Percentiles rank a stretch among this genome's conserved stretches.
Conservation (phyloP, 1,140 invertebrate genomes). For the Papilio helenus region DNA sequence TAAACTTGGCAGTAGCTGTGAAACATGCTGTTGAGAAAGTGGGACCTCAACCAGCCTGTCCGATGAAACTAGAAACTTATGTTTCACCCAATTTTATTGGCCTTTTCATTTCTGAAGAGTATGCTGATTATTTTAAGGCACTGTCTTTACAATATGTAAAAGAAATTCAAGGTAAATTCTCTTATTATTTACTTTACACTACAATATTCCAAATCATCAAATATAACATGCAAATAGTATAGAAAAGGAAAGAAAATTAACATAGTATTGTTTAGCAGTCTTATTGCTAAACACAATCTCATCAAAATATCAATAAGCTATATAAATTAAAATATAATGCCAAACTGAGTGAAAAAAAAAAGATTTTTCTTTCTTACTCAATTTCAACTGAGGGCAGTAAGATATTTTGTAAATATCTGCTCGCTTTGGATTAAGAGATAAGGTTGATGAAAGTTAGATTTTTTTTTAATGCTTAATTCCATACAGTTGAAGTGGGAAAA, state of each 20-base stretch:
- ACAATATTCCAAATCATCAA: too few species aligned
- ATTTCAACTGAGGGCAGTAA: not conserved
- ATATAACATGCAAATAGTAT: too few species aligned
- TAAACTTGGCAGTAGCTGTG: conserved; percentile 86
- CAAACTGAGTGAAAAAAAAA: not conserved
- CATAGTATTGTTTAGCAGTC: too few species aligned
- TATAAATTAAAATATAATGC: not conserved
- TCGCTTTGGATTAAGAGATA: not conserved
- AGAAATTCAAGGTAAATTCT: conserved; percentile 88
- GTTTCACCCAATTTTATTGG: conserved; percentile 94
- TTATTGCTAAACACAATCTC: not conserved
- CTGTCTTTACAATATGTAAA: conserved; percentile 90
- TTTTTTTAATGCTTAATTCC: conserved; percentile 41
- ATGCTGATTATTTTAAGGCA: conserved; percentile 89
- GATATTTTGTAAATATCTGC: conserved; percentile 13
- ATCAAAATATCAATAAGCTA: conserved; percentile 34
- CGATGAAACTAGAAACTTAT: conserved; percentile 90
- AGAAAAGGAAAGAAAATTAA: too few species aligned
- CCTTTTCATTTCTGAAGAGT: conserved; percentile 90
- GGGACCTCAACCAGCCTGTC: conserved; percentile 84
- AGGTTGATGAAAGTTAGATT: not conserved
- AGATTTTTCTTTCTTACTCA: not conserved
- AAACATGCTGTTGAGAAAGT: conserved; percentile 88
- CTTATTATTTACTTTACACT: not conserved
- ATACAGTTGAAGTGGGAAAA: conserved; percentile 64